phyloP scores from a whole-genome alignment of 1,140 invertebrate genomes.

The Drosophila kikkawai region DNA sequence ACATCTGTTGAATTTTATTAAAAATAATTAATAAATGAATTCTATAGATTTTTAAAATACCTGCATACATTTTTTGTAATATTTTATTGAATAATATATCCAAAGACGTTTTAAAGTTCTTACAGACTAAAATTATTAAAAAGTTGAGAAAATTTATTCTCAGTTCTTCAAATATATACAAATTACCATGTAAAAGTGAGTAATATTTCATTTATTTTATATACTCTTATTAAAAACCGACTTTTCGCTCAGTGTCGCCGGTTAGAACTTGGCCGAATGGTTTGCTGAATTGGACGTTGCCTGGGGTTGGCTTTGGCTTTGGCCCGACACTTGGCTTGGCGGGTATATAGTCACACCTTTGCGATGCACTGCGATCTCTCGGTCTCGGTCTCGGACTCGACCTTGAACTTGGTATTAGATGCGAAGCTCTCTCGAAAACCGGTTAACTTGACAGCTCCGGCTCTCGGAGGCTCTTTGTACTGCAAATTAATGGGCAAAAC shows the following conservation, averaged over 20 bases:
- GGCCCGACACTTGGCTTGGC: slow-evolving; percentile 4
- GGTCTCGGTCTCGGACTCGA: slow-evolving; percentile 53
- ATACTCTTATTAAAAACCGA: rapidly evolving
- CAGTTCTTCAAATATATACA: background rate
- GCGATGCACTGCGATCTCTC: slow-evolving; percentile 56
- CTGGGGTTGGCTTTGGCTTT: slow-evolving; percentile 22
- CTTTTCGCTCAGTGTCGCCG: slow-evolving; percentile 8
- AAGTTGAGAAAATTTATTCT: too few species aligned
- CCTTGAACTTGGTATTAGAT: slow-evolving; percentile 82
- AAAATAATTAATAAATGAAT: background rate
- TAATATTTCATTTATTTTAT: background rate
- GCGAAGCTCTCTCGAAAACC: slow-evolving; percentile 68
- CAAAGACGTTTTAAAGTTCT: background rate
- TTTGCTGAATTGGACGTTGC: slow-evolving; percentile 10
- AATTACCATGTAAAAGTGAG: background rate
- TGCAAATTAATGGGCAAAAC: slow-evolving; percentile 65
- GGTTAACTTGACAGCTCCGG: slow-evolving; percentile 39
- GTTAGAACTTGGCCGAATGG: slow-evolving; percentile 32
- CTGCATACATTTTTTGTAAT: background rate
- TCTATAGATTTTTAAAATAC: background rate
- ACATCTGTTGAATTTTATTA: background rate
- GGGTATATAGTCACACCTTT: slow-evolving; percentile 62
- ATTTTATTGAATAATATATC: background rate
- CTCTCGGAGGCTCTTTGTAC: slow-evolving; percentile 49
- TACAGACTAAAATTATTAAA: background rate